Base-by-base conservation (phyloP, 37 sponge, comb jelly and placozoan genomes). In the Bolinopsis microptera region DNA sequence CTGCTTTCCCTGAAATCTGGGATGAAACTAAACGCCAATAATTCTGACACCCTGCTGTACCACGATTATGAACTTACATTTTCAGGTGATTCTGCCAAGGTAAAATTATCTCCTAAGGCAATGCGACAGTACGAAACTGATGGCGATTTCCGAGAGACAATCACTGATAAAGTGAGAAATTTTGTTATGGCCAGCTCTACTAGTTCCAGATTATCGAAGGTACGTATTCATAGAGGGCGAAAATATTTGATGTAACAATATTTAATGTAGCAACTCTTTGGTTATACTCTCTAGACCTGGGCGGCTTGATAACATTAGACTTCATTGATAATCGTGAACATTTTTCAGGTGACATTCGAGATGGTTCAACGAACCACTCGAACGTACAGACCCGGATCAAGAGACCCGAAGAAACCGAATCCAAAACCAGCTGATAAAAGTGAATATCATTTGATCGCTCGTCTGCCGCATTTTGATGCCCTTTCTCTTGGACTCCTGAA, bases 401-500 rank as follows among this genome's bases (percentile, higher is more conserved):
- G 26, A 30, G 26, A 23, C 18, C 18, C 31, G 3, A 21, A 28
- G 3, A 21, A 72, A n/a, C 26, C 26, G 18, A 72, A 72, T 8
- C 5, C 22, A n/a, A 72, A n/a, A 72, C 3, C 13, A 72, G 31
- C 75, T 30, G 26, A n/a, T 23, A 72, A 23, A 72, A 5, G 31
- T 2, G n/a, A 72, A 5, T 2, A 80, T 30, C 30, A 70, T 22
- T 26, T 70, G 74, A 22, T 70, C 30, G 74, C 74, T 27, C 16
- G 32, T 5, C 37, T 80, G 38, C 82, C 82, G 1, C 38, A 80
- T 21, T 80, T 80, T 34, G 82, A 80, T 80, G 23, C 21, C 22
- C 82, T 18, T 21, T 80, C 82, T 30, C 34, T 30, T 36, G 82
- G 82, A 80, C 82, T 80, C 22, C 82, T 80, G 3, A 35, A 31